Percentiles rank a stretch among this genome's conserved stretches.
Conservation (phyloP, 2,113 vertebrate genomes). For the Pachyramphus minor region DNA sequence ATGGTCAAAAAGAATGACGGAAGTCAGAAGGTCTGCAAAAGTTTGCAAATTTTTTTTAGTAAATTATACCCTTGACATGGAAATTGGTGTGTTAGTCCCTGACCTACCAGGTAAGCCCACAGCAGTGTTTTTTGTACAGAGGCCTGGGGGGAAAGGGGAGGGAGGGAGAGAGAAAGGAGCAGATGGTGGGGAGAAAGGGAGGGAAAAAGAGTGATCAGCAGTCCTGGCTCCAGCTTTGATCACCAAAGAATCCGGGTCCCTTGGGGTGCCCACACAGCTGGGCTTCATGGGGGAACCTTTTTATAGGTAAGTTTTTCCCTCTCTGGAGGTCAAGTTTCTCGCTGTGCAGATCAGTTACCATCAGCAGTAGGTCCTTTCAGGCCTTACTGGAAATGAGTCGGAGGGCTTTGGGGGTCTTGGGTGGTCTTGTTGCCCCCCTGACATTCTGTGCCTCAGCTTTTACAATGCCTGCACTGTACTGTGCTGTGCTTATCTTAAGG, state of each 20-base stretch:
- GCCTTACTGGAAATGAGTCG: neutral
- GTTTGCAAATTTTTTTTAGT: neutral
- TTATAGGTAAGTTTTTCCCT: neutral
- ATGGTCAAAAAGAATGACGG: neutral
- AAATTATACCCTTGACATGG: neutral
- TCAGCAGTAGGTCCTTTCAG: neutral
- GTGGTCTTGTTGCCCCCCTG: neutral
- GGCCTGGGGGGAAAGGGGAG: neutral
- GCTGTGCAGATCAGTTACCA: neutral
- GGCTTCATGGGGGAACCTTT: neutral
- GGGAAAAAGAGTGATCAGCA: neutral
- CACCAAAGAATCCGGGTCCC: neutral
- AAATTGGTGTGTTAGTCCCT: neutral
- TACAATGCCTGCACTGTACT: neutral
- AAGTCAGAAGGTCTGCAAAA: neutral
- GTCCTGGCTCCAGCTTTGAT: neutral
- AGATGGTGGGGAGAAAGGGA: neutral
- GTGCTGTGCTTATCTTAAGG: neutral
- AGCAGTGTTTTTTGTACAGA: neutral
- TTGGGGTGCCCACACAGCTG: neutral
- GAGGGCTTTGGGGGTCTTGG: neutral
- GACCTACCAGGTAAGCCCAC: neutral
- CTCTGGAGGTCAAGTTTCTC: neutral
- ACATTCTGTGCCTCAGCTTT: neutral
- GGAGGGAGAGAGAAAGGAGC: neutral